Conservation (phyloP, 2,797 vertebrate genomes). For the Dipus sagitta region DNA sequence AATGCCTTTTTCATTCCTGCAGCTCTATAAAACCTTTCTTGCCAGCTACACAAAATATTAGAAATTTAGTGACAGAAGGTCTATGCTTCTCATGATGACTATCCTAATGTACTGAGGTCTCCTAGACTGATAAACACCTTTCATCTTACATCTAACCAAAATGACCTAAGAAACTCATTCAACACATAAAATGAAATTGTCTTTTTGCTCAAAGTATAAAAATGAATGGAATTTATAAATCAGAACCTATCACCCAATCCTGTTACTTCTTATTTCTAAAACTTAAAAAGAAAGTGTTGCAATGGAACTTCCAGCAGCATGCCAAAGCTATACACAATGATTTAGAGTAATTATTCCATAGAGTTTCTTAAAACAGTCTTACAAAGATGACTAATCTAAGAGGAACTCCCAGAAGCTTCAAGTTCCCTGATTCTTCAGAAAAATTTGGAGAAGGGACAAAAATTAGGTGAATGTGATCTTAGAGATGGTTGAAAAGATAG, state of each 20-base stretch:
- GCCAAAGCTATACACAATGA: background rate
- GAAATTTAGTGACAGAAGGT: background rate
- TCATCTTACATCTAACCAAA: conserved; percentile 22
- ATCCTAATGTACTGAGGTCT: background rate
- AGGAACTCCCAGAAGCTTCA: background rate
- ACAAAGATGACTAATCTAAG: background rate
- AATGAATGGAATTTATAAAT: background rate
- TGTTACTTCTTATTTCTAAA: background rate
- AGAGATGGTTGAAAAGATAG: background rate
- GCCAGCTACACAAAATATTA: background rate
- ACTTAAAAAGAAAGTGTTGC: background rate
- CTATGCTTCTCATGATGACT: background rate
- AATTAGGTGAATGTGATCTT: background rate
- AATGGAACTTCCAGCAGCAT: background rate
- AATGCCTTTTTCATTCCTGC: background rate
- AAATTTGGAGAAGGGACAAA: background rate
- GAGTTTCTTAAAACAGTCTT: conserved; percentile 21
- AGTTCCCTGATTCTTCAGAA: background rate
- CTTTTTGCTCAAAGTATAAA: background rate
- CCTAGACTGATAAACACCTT: background rate
- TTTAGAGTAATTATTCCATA: background rate
- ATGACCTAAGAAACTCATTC: conserved; percentile 2
- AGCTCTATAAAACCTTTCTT: background rate
- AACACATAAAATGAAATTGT: background rate
- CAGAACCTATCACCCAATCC: background rate